Evolutionary conservation across 2,113 vertebrate genomes (phyloP).

Genomic region (Daboia siamensis): DNA sequence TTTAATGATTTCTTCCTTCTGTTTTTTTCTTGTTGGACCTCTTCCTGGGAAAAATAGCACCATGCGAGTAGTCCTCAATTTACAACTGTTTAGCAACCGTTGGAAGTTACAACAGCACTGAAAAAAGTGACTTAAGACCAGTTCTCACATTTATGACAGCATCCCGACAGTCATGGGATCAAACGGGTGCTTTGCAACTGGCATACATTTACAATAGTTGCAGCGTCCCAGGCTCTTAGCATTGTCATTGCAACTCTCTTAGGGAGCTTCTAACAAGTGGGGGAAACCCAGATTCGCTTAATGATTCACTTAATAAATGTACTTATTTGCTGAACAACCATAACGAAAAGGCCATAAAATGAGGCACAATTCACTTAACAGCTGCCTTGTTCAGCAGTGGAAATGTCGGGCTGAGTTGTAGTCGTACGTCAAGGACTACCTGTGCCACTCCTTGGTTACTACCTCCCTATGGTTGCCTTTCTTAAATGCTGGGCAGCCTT

Average conservation of each 20-base stretch:
- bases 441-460: background rate
- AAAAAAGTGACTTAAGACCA: background rate
- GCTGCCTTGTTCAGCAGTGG: background rate
- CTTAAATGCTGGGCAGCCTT: background rate
- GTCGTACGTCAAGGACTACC: background rate
- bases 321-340: background rate
- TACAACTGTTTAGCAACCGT: background rate
- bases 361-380: background rate
- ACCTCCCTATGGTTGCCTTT: background rate
- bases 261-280: background rate
- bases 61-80: background rate
- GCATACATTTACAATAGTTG: background rate
- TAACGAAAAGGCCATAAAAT: background rate
- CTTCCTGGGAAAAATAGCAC: background rate
- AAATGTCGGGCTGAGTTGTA: no score
- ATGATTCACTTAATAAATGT: background rate
- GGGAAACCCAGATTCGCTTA: background rate
- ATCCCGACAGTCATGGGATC: background rate
- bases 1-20: no score
- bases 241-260: background rate
- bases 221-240: background rate
- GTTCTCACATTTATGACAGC: background rate
- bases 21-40: background rate
- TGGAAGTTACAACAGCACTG: no score
- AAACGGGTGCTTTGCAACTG: background rate